Conservation (phyloP, 2,113 vertebrate species). For the Typhlomys cinereus region DNA sequence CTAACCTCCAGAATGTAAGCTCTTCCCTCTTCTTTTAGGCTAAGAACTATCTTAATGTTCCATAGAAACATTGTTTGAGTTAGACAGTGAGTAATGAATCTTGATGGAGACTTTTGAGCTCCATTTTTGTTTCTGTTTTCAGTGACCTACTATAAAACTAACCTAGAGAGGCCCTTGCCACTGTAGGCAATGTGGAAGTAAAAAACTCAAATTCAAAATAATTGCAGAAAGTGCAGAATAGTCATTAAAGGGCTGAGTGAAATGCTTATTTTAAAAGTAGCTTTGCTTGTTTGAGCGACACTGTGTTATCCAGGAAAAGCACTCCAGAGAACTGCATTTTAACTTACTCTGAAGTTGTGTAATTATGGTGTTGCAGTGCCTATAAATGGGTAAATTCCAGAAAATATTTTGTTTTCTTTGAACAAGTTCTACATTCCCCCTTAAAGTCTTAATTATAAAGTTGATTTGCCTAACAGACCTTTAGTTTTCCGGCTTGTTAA, state of each 20-base stretch:
- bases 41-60: background rate
- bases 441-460: conserved; percentile 54
- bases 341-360: conserved; percentile 12
- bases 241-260: conserved; percentile 28
- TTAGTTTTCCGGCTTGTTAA: conserved; percentile 53
- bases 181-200: background rate
- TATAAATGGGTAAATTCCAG: conserved; percentile 26
- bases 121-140: conserved; percentile 49
- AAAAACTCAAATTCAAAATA: conserved; percentile 36
- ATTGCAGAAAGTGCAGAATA: conserved; percentile 36
- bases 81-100: background rate
- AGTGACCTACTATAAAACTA: background rate
- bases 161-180: background rate
- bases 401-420: conserved; percentile 55
- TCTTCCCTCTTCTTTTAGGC: background rate
- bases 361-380: background rate
- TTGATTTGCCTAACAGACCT: conserved; percentile 61
- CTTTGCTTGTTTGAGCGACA: conserved; percentile 38
- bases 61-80: conserved; percentile 34
- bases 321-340: conserved; percentile 42
- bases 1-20: background rate
- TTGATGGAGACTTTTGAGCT: background rate
- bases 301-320: background rate
- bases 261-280: conserved; percentile 53
- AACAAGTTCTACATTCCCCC: conserved; percentile 39